phyloP scores from a whole-genome alignment of 2,113 vertebrate species.

The Salminus brasiliensis region DNA sequence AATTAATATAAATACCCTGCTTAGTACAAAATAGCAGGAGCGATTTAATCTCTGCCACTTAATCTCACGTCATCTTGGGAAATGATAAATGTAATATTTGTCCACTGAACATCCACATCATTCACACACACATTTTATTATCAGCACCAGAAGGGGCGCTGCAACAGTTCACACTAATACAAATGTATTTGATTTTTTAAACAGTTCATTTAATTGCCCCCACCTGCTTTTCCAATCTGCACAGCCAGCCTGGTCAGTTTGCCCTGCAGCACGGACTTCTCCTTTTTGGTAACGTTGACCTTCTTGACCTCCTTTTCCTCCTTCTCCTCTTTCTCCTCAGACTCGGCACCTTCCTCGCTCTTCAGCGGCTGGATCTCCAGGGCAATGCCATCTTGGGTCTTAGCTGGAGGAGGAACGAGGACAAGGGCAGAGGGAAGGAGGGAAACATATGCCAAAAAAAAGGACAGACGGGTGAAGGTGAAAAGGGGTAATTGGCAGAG shows the following conservation, averaged over 20 bases:
- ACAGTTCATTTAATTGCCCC: not conserved
- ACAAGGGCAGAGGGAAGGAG: constrained; percentile 58
- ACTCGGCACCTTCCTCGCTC: constrained; percentile 89
- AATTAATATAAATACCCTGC: constrained; percentile 39
- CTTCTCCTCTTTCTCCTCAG: constrained; percentile 91
- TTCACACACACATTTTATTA: not conserved
- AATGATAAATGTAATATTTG: not conserved
- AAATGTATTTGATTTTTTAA: not conserved
- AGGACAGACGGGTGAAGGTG: constrained; percentile 5
- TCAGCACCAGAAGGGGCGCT: not conserved
- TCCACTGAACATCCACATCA: not conserved
- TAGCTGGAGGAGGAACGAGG: constrained; percentile 78
- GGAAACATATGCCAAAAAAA: constrained; percentile 40
- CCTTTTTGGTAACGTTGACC: constrained; percentile 90
- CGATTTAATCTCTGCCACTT: not conserved
- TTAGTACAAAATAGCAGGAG: constrained; percentile 6
- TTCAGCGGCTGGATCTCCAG: constrained; percentile 97
- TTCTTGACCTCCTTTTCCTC: constrained; percentile 88
- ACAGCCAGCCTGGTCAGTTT: constrained; percentile 93
- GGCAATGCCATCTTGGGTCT: constrained; percentile 94
- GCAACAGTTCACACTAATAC: not conserved
- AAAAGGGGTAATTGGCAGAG: constrained; percentile 24
- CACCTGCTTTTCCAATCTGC: constrained; percentile 96
- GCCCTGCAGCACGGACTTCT: constrained; percentile 96
- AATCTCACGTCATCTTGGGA: not conserved